Percentiles rank a stretch among this genome's conserved stretches.
Conservation (phyloP, 2,888 invertebrate species). For the Agrenia bidenticulata region DNA sequence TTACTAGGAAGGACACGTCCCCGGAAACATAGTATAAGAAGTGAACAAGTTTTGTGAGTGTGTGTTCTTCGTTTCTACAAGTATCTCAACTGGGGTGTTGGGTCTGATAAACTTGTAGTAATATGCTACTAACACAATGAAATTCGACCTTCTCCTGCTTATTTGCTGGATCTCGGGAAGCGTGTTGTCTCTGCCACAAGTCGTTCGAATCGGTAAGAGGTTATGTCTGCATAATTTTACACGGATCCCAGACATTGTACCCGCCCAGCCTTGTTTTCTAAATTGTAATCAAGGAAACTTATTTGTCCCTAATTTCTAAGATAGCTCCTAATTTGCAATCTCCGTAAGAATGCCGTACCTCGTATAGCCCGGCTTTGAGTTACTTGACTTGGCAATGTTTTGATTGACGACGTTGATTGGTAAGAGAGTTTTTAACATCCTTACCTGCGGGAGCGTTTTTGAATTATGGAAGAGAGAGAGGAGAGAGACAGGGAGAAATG, state of each 20-base stretch:
- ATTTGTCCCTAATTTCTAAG: neutral
- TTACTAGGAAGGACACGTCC: no score
- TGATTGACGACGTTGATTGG: neutral
- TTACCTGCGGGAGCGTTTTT: neutral
- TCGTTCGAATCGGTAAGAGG: slow-evolving; percentile 50
- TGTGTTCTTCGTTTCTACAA: no score
- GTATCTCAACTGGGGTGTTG: slow-evolving; percentile 12
- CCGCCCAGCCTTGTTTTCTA: neutral
- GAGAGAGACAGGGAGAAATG: neutral
- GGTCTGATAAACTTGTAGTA: slow-evolving; percentile 25
- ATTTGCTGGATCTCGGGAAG: slow-evolving; percentile 44
- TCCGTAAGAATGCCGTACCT: no score
- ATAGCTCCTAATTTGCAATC: slow-evolving; percentile 3
- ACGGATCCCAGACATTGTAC: neutral
- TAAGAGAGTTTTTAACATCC: neutral
- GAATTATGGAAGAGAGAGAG: neutral
- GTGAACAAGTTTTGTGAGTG: no score
- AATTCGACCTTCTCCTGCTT: slow-evolving; percentile 37
- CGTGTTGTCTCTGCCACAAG: slow-evolving; percentile 42
- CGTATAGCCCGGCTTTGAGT: neutral
- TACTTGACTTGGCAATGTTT: neutral
- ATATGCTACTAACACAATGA: slow-evolving; percentile 45
- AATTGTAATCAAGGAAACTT: neutral
- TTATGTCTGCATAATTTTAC: neutral
- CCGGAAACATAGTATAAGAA: no score